A percentile compares a stretch with the other conserved stretches of the same genome.
Conservation (phyloP, 2,888 invertebrate genomes). For the Chloroclystis v-ata region DNA sequence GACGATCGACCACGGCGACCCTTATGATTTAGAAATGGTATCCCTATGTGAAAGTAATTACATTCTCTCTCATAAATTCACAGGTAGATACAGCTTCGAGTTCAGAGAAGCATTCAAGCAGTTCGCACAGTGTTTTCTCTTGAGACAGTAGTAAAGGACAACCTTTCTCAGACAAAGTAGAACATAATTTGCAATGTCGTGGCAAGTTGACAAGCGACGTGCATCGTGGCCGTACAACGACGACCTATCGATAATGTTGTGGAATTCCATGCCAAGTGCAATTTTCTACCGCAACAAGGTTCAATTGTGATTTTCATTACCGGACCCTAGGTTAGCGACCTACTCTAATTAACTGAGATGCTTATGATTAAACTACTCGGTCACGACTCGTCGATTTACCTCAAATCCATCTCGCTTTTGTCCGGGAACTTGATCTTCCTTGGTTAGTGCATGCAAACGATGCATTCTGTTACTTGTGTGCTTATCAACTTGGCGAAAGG, state of each 20-base stretch:
- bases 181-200: conserved; percentile 34
- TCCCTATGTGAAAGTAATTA: conserved; percentile 58
- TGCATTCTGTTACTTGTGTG: conserved; percentile 37
- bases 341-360: conserved; percentile 75
- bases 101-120: conserved; percentile 18
- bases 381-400: conserved; percentile 74
- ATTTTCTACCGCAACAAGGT: conserved; percentile 65
- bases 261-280: conserved; percentile 62
- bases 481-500: conserved; percentile 23
- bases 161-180: conserved; percentile 31
- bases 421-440: conserved; percentile 59
- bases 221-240: conserved; percentile 37
- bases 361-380: conserved; percentile 72
- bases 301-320: conserved; percentile 75
- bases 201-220: conserved; percentile 32
- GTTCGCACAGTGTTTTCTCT: conserved; percentile 7
- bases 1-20: conserved; percentile 45
- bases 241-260: conserved; percentile 48
- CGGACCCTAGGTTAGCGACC: conserved; percentile 69
- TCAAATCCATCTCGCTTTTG: conserved; percentile 65
- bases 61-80: conserved; percentile 44
- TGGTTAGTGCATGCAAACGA: conserved; percentile 43
- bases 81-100: conserved; percentile 16
- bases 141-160: conserved; percentile 17
- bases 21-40: conserved; percentile 55